These are phyloP conservation scores for Phrynocephalus vlangalii DNA, from an alignment of 2,797 vertebrate genomes.

Conservation along the genomic window DNA sequence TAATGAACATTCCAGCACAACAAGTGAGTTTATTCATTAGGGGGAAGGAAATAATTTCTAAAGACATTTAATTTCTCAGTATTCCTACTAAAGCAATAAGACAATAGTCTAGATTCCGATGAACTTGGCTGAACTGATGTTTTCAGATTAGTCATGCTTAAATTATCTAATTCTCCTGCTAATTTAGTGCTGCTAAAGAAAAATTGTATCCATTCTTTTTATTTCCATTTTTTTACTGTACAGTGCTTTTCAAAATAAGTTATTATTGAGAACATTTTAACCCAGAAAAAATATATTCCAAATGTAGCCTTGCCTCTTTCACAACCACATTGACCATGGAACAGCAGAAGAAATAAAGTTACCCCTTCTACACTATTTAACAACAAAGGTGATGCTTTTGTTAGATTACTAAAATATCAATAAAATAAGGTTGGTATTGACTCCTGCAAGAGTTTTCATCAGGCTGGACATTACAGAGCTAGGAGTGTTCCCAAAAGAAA, in stretches of 20 bases:
- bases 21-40: not conserved
- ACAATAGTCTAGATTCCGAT: not conserved
- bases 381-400: too few relatives aligned
- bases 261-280: not conserved
- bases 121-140: too few relatives aligned
- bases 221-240: not conserved
- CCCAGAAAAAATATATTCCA: not conserved
- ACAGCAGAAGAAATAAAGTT: not conserved
- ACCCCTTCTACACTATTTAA: too few relatives aligned
- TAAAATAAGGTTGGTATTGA: too few relatives aligned
- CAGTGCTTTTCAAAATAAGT: not conserved
- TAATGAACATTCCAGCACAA: conserved; percentile 3
- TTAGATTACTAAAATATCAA: too few relatives aligned
- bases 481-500: too few relatives aligned
- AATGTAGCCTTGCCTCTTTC: not conserved
- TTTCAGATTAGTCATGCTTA: not conserved
- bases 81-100: not conserved
- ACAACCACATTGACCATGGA: not conserved
- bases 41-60: not conserved
- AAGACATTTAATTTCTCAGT: not conserved
- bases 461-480: too few relatives aligned
- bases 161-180: not conserved
- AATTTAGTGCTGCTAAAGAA: not conserved
- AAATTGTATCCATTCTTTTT: not conserved
- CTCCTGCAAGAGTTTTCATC: too few relatives aligned